These are phyloP conservation scores for Heliothis virescens DNA, from an alignment of 1,140 invertebrate genomes.

Conservation along the genomic window DNA sequence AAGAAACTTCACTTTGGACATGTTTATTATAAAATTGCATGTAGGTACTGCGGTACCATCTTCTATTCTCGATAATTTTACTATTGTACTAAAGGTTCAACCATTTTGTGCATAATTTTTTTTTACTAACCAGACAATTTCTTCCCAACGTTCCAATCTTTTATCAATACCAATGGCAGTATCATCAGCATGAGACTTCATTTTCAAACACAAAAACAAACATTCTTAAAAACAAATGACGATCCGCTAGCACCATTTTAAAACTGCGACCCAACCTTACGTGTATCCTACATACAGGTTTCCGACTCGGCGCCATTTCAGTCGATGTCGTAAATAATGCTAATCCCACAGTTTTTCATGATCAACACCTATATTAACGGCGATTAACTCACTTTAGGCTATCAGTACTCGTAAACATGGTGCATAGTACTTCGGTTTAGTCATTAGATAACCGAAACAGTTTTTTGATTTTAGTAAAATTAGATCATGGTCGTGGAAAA, in stretches of 20 bases:
- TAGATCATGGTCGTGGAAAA: neutral
- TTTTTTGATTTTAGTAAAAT: neutral
- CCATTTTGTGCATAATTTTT: too few relatives aligned
- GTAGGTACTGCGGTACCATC: too few relatives aligned
- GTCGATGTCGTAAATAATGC: slow-evolving; percentile 31
- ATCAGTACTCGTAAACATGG: slow-evolving; percentile 14
- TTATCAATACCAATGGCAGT: too few relatives aligned
- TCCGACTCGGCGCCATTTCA: slow-evolving; percentile 13
- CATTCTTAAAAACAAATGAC: too few relatives aligned
- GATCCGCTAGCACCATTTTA: neutral
- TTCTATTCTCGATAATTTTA: too few relatives aligned
- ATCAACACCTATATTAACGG: slow-evolving; percentile 38
- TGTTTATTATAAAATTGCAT: too few relatives aligned
- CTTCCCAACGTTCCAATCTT: too few relatives aligned
- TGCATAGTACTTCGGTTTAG: neutral
- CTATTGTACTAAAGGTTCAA: too few relatives aligned
- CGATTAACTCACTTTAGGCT: slow-evolving; percentile 35
- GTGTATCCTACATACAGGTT: slow-evolving; percentile 14
- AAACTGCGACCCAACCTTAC: neutral
- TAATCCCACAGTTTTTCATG: slow-evolving; percentile 26
- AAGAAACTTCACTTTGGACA: too few relatives aligned
- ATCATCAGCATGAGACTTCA: too few relatives aligned
- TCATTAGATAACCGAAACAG: slow-evolving; percentile 18
- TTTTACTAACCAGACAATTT: too few relatives aligned
- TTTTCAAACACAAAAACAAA: too few relatives aligned